Evolutionary conservation across 2,888 invertebrate species (phyloP), one percentile per base, ranked within the genome.

Genomic region (Apomyelois bistriatella): DNA sequence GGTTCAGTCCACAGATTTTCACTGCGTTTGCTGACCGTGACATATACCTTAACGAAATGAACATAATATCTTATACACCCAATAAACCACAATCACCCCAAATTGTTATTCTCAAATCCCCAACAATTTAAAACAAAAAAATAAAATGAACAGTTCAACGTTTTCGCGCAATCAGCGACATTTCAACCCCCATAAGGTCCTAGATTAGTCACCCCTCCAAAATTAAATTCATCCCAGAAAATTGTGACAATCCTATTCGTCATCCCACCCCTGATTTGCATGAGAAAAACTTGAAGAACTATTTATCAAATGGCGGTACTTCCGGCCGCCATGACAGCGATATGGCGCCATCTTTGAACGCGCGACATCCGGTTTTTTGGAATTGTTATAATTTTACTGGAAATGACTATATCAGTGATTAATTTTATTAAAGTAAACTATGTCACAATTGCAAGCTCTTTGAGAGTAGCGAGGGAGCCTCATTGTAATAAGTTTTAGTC

Each of bases 231-330:
- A 82, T 83, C 84, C 82, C 76, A 81, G 83, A 79, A 82, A 85
- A 87, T 88, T 85, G 89, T 88, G 87, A 89, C 89, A 85, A 88
- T 80, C 81, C 81, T 76, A 89, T 90, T 79, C 83, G 87, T 90
- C 89, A 90, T 89, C 77, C 81, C 65, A 72, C 87, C 86, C 89
- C 86, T 88, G 87, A 89, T 89, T 88, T 90, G 87, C 89, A 89
- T 89, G 84, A 86, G 86, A 88, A 89, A 88, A 89, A 89, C 88
- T 84, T 87, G 89, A 88, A 89, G 89, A 88, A 89, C 89, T 90
- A 90, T 90, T 90, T 90, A 89, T 90, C 89, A 90, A 90, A 88
- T 85, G 78, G 87, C 77, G 69, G 81, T 80, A 85, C 82, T 86
- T 90, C 89, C 89, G 88, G 80, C 81, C 69, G 82, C 85, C 81